Evolutionary conservation across 2,797 vertebrate genomes (phyloP).

Genomic region (Chrysocyon brachyurus): DNA sequence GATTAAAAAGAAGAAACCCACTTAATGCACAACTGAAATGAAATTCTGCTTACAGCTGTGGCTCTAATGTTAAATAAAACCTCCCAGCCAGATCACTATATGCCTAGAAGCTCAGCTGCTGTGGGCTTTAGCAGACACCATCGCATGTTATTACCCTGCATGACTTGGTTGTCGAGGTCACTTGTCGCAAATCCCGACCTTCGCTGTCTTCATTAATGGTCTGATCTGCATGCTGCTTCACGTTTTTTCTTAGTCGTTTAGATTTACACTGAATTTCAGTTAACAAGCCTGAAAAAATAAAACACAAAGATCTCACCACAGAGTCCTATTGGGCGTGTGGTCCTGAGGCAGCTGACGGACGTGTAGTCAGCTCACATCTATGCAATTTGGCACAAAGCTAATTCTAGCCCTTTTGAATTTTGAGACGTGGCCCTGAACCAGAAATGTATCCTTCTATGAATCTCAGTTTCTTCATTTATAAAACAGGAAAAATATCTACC

Average conservation of each 20-base stretch:
- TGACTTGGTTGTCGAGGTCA: slow-evolving; percentile 95
- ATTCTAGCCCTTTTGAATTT: background rate
- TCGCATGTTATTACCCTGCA: slow-evolving; percentile 87
- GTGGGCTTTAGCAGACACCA: background rate
- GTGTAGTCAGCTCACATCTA: rapidly evolving
- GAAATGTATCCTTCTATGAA: background rate
- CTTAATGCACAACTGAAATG: background rate
- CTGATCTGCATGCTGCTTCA: slow-evolving; percentile 91
- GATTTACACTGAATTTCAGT: slow-evolving; percentile 99
- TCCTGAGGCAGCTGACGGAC: background rate
- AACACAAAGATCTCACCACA: background rate
- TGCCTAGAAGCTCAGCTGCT: background rate
- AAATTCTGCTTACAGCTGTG: background rate
- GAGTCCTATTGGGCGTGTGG: background rate
- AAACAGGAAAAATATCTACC: background rate
- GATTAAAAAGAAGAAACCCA: background rate
- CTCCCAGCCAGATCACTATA: background rate
- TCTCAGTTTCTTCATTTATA: slow-evolving; percentile 44
- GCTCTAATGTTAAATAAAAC: background rate
- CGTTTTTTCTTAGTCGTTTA: slow-evolving; percentile 96
- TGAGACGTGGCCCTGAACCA: background rate
- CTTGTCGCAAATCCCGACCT: slow-evolving; percentile 93
- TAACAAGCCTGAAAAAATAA: slow-evolving; percentile 92
- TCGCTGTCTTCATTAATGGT: slow-evolving; percentile 91
- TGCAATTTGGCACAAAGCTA: background rate